A percentile compares a stretch with the other conserved stretches of the same genome.
Evolutionary conservation across 2,113 vertebrate species (phyloP).

Genomic region (Calidris pugnax): DNA sequence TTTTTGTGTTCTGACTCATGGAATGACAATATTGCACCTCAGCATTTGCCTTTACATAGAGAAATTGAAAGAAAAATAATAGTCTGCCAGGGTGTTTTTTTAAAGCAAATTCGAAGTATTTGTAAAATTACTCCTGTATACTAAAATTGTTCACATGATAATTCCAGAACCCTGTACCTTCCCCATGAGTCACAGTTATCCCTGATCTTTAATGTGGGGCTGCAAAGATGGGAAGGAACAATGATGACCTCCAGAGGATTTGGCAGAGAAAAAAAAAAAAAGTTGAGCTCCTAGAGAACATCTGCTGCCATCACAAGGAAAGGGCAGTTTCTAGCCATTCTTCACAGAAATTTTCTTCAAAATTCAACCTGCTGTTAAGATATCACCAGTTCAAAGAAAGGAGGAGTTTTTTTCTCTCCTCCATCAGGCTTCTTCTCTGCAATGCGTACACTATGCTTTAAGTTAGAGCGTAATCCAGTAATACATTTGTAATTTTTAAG

Average conservation of each 20-base stretch:
- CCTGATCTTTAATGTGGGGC: background rate
- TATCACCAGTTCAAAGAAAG: background rate
- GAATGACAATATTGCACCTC: background rate
- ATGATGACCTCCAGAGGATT: background rate
- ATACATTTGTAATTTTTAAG: background rate
- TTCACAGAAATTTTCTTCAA: background rate
- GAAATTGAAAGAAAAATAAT: background rate
- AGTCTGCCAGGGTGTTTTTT: background rate
- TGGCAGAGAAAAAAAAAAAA: background rate
- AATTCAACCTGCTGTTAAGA: background rate
- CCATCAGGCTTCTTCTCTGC: background rate
- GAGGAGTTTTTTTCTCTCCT: background rate
- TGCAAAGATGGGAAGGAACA: background rate
- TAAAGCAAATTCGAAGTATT: background rate
- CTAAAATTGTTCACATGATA: background rate
- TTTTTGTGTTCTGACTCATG: background rate
- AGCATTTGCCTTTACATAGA: background rate
- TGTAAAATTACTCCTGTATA: background rate
- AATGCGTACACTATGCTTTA: background rate
- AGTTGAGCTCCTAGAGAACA: background rate
- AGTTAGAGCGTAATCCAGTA: background rate
- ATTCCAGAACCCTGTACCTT: background rate
- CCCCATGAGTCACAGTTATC: background rate
- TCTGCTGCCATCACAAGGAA: background rate
- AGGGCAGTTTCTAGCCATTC: background rate